phyloP scores from a whole-genome alignment of 2,888 invertebrate species.

The Cerceris ruficornis region DNA sequence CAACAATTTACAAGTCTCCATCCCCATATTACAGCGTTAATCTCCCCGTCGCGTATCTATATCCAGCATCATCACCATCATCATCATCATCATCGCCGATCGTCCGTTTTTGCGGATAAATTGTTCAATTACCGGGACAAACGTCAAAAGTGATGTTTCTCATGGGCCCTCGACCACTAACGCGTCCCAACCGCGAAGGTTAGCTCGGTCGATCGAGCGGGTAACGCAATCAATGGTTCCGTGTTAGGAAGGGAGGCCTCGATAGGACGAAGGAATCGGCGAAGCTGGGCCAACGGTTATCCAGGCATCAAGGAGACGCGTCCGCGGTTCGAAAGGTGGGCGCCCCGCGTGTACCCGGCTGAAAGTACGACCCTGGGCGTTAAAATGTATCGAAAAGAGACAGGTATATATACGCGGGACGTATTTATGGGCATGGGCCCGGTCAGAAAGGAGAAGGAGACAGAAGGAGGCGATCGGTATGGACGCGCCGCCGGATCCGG shows the following conservation, averaged over 20 bases:
- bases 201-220: too few species aligned
- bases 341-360: constrained; percentile 40
- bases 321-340: constrained; percentile 56
- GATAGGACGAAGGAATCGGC: not conserved
- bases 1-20: too few species aligned
- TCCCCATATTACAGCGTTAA: too few species aligned
- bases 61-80: too few species aligned
- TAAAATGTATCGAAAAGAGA: constrained; percentile 75
- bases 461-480: constrained; percentile 74
- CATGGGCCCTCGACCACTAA: too few species aligned
- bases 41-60: too few species aligned
- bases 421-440: constrained; percentile 72
- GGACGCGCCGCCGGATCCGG: constrained; percentile 75
- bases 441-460: constrained; percentile 62
- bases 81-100: too few species aligned
- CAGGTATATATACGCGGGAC: constrained; percentile 64
- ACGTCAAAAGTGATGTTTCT: too few species aligned
- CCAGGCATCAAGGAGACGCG: constrained; percentile 47
- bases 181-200: too few species aligned
- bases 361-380: constrained; percentile 62
- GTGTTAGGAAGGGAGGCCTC: constrained; percentile 14
- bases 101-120: too few species aligned
- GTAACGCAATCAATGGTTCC: constrained; percentile 15
- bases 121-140: too few species aligned
- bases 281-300: constrained; percentile 38